Percentiles rank a stretch among this genome's conserved stretches.
These are phyloP conservation scores for Channallabes apus DNA, from an alignment of 2,797 vertebrate genomes.

Conservation along the genomic window DNA sequence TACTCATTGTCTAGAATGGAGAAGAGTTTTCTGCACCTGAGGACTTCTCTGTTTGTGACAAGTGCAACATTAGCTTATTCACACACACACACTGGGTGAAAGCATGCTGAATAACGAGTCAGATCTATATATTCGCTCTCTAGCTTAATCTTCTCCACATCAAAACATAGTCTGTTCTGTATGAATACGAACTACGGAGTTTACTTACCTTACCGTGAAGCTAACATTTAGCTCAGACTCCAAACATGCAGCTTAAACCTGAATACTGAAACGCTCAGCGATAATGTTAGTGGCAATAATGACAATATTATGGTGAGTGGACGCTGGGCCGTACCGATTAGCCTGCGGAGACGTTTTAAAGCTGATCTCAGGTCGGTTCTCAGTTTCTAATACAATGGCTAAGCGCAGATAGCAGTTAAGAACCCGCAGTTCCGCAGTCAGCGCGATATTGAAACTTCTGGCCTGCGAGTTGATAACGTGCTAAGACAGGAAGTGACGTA, in stretches of 20 bases:
- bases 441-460: constrained; percentile 24
- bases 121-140: not conserved
- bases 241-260: not conserved
- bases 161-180: not conserved
- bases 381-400: not conserved
- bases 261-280: not conserved
- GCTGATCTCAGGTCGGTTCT: constrained; percentile 16
- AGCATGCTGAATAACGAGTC: not conserved
- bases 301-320: not conserved
- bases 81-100: not conserved
- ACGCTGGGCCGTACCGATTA: not conserved
- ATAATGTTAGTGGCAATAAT: not conserved
- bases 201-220: constrained; percentile 19
- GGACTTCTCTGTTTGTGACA: too few species aligned
- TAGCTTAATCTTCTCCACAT: not conserved
- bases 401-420: not conserved
- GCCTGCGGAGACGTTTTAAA: not conserved
- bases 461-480: not conserved
- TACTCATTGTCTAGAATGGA: not conserved
- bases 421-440: not conserved
- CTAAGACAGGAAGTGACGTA: constrained; percentile 36
- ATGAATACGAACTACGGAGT: not conserved
- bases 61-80: not conserved
- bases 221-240: not conserved
- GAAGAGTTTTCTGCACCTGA: not conserved